phyloP scores from a whole-genome alignment of 1,140 invertebrate species.

The Sinonovacula constricta region DNA sequence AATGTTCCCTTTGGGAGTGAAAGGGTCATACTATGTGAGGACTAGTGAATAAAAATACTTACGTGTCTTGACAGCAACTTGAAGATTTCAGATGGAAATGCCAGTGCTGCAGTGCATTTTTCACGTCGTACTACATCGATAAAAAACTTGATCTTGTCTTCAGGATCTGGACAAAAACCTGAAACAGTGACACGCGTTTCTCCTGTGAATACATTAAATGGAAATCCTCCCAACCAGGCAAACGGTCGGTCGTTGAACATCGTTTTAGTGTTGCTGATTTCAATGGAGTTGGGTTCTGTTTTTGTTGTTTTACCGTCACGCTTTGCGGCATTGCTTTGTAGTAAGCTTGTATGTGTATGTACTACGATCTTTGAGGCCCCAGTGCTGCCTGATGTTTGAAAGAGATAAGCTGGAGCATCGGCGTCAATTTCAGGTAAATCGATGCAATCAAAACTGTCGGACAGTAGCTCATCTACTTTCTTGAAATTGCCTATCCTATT shows the following conservation, averaged over 20 bases:
- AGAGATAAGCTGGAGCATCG: not conserved
- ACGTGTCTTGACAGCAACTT: too few relatives aligned
- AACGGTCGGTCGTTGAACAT: conserved; percentile 11
- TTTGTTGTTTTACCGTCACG: too few relatives aligned
- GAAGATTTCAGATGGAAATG: too few relatives aligned
- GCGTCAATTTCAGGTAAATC: not conserved
- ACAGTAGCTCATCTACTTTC: not conserved
- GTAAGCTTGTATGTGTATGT: not conserved
- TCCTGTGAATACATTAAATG: not conserved
- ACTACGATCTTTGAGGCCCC: conserved; percentile 10
- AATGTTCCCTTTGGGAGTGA: too few relatives aligned
- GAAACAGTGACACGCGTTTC: conserved; percentile 1
- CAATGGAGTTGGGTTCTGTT: not conserved
- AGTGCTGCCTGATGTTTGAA: conserved; percentile 22
- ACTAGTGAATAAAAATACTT: too few relatives aligned
- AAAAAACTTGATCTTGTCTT: not conserved
- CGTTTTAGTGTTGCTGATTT: not conserved
- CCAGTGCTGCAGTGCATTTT: too few relatives aligned
- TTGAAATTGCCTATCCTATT: not conserved
- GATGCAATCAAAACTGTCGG: not conserved
- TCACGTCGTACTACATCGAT: too few relatives aligned
- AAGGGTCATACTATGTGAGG: too few relatives aligned
- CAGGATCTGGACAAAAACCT: not conserved
- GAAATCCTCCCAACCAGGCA: conserved; percentile 8
- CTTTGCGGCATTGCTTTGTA: too few relatives aligned